Percentiles rank a stretch among this genome's conserved stretches.
These are phyloP conservation scores for Panthera leo DNA, from an alignment of 2,113 vertebrate genomes.

Conservation along the genomic window DNA sequence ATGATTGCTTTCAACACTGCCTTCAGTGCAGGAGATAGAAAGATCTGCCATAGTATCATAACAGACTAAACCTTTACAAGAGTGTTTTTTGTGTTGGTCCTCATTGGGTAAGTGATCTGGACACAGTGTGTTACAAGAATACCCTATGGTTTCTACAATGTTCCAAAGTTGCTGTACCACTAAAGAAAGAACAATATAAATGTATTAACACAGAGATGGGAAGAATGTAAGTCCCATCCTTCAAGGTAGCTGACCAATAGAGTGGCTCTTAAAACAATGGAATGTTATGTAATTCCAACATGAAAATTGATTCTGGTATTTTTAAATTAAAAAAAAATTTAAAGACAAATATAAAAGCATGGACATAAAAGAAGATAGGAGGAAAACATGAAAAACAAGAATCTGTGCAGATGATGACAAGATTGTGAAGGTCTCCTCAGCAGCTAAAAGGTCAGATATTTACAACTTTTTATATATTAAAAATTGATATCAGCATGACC, in stretches of 20 bases:
- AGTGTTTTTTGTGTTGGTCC: background rate
- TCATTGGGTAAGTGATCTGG: background rate
- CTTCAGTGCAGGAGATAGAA: background rate
- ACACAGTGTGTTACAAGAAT: background rate
- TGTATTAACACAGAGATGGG: background rate
- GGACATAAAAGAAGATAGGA: background rate
- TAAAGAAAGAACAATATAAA: background rate
- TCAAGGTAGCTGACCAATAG: background rate
- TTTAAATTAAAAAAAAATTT: background rate
- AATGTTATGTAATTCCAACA: background rate
- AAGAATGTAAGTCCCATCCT: background rate
- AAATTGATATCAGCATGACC: constrained; percentile 58
- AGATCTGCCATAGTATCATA: background rate
- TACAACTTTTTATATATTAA: constrained; percentile 58
- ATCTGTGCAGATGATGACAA: background rate
- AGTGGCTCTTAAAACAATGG: background rate
- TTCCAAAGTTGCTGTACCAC: background rate
- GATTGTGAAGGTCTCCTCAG: background rate
- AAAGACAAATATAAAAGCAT: background rate
- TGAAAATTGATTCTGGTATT: background rate
- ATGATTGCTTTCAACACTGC: background rate
- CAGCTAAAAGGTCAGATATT: constrained; percentile 56
- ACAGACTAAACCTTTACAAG: background rate
- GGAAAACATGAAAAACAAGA: background rate
- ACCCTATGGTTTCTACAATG: fast-evolving